These are phyloP conservation scores for Sphecodes monilicornis DNA, from an alignment of 2,888 invertebrate genomes.

Conservation along the genomic window DNA sequence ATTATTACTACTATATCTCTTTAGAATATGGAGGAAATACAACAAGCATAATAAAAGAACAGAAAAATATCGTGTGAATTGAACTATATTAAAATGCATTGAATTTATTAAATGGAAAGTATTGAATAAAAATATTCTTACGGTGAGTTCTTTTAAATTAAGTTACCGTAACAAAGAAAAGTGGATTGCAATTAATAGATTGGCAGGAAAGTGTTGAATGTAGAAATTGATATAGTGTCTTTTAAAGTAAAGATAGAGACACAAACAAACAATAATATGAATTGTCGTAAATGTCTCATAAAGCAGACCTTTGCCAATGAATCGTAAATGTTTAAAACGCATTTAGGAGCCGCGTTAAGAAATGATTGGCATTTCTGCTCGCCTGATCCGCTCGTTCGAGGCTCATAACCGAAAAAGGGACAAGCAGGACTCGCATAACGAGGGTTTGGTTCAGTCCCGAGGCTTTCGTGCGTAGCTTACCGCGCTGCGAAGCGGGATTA, in stretches of 20 bases:
- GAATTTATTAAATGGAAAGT: too few relatives aligned
- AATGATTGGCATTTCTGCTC: not conserved
- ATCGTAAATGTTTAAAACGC: not conserved
- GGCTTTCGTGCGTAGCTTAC: conserved; percentile 4
- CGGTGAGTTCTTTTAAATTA: too few relatives aligned
- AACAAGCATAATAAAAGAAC: too few relatives aligned
- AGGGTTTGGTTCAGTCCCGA: not conserved
- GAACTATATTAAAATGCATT: too few relatives aligned
- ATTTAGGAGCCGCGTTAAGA: too few relatives aligned
- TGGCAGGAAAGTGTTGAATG: not conserved
- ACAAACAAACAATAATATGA: not conserved
- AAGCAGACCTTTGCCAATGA: not conserved
- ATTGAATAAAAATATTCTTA: too few relatives aligned
- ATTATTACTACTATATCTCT: too few relatives aligned
- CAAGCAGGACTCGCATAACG: not conserved
- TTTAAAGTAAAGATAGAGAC: too few relatives aligned
- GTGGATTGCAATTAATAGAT: not conserved
- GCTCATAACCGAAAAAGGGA: not conserved
- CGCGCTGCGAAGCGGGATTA: conserved; percentile 33
- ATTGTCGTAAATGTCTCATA: not conserved
- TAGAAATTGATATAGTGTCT: too few relatives aligned
- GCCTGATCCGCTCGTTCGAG: not conserved
- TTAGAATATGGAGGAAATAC: too few relatives aligned
- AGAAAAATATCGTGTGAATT: too few relatives aligned
- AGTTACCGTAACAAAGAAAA: too few relatives aligned